Evolutionary conservation across 2,113 vertebrate genomes (phyloP), one percentile per base, ranked within the genome.

Genomic region (Myrmecophaga tridactyla): DNA sequence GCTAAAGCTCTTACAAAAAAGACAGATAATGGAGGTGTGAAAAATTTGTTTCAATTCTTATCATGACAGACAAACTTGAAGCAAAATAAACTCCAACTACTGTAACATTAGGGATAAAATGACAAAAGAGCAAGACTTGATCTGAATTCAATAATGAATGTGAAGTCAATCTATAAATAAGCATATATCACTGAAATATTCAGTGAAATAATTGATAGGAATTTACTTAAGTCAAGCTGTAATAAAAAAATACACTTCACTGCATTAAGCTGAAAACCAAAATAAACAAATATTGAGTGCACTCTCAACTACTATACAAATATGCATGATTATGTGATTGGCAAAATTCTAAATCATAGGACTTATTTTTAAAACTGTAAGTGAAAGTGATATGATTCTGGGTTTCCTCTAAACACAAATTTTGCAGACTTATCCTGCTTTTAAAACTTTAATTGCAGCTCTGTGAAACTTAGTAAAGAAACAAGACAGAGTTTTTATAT

Each of bases 241-340:
- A 69, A 77, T 94, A 15, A 81, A 62, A 10, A 67, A 87, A 60
- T 86, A 2, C 4, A 65, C 31, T 39, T 85, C 4, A 34, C 15
- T 39, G n/a, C 69, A 15, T 94, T 77, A 83, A 78, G 17, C 13
- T 70, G 65, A 95, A 80, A 43, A 12, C 46, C 46, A 77, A 39
- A 82, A 62, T 75, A 94, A 93, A 83, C 21, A 89, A 43, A 51
- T 84, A 84, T 70, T 69, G 77, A 36, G 39, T 63, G 29, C 87
- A 17, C 9, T 53, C 6, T 86, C 43, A 86, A 21, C 6, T 65
- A 11, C 9, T 72, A n/a, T 10, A 31, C 39, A 86, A 86, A 69
- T 31, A 73, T 20, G 4, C 10, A 46, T 41, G 27, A 75, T 89
- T 56, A n/a, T 83, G 4, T 48, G 34, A 80, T 43, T 73, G 41